These are phyloP conservation scores for Melanostoma mellinum DNA, from an alignment of 2,888 invertebrate species.

Conservation along the genomic window DNA sequence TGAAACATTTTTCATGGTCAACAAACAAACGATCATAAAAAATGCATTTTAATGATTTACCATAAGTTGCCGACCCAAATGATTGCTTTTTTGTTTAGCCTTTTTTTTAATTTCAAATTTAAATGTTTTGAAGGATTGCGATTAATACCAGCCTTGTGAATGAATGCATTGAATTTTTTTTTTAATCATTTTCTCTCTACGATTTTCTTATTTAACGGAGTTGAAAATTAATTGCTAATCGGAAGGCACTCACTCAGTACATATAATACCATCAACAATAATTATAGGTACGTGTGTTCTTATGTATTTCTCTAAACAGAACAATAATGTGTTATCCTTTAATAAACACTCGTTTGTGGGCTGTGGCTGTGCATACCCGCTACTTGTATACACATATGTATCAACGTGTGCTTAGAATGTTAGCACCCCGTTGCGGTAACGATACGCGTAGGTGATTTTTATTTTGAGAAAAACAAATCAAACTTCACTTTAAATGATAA, in stretches of 20 bases:
- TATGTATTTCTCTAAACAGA: constrained; percentile 8
- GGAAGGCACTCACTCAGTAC: constrained; percentile 15
- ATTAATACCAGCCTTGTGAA: too few relatives aligned
- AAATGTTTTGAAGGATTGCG: not conserved
- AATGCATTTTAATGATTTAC: constrained; percentile 48
- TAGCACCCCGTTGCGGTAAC: constrained; percentile 16
- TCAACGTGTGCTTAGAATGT: constrained; percentile 19
- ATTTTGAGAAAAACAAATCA: constrained; percentile 33
- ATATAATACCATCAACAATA: constrained; percentile 8
- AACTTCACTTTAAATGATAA: constrained; percentile 23
- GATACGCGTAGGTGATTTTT: constrained; percentile 29
- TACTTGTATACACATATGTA: not conserved
- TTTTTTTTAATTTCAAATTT: not conserved
- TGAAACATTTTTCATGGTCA: constrained; percentile 40
- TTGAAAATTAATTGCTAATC: constrained; percentile 45
- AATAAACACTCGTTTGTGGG: constrained; percentile 41
- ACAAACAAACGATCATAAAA: constrained; percentile 37
- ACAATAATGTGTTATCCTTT: constrained; percentile 25
- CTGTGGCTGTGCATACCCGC: not conserved
- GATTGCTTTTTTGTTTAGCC: not conserved
- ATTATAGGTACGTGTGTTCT: constrained; percentile 5
- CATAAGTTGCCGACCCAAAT: constrained; percentile 12
- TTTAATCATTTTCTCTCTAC: too few relatives aligned
- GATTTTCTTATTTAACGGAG: constrained; percentile 11
- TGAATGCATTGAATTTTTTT: too few relatives aligned